phyloP scores from a whole-genome alignment of 2,888 invertebrate species.

The Thymelicus acteon region DNA sequence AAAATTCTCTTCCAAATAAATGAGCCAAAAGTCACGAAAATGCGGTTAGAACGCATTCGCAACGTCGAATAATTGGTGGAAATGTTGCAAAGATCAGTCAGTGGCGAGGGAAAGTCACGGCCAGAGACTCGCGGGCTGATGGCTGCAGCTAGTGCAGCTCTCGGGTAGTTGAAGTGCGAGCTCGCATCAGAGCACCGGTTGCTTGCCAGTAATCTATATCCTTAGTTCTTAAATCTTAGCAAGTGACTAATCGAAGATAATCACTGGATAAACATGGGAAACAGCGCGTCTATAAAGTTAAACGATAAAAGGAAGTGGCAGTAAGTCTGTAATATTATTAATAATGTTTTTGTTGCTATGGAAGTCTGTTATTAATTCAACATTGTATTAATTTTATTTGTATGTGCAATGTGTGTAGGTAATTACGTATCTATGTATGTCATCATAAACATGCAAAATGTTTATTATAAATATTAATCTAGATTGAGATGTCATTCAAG shows the following conservation, averaged over 20 bases:
- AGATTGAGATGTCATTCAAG: too few relatives aligned
- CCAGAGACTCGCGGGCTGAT: slow-evolving; percentile 55
- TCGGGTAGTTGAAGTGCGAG: slow-evolving; percentile 55
- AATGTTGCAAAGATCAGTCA: slow-evolving; percentile 49
- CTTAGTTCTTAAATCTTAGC: not conserved
- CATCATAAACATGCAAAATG: too few relatives aligned
- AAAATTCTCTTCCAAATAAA: not conserved
- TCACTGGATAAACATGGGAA: slow-evolving; percentile 63
- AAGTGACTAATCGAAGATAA: slow-evolving; percentile 7
- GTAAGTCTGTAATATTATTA: slow-evolving; percentile 59
- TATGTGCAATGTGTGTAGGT: not conserved
- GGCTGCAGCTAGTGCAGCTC: slow-evolving; percentile 20
- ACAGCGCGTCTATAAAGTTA: slow-evolving; percentile 74
- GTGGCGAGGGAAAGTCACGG: slow-evolving; percentile 74
- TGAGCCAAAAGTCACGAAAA: slow-evolving; percentile 23
- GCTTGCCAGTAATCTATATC: not conserved
- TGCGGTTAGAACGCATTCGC: slow-evolving; percentile 14
- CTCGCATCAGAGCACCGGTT: slow-evolving; percentile 51
- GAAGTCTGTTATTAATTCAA: not conserved
- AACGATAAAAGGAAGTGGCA: slow-evolving; percentile 77
- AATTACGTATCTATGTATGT: slow-evolving; percentile 1
- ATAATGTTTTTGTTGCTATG: not conserved
- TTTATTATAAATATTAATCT: too few relatives aligned
- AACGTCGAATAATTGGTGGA: slow-evolving; percentile 49
- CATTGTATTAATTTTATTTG: not conserved